These are phyloP conservation scores for Poeciliopsis presidionis DNA, from an alignment of 2,797 vertebrate species.

Conservation along the genomic window DNA sequence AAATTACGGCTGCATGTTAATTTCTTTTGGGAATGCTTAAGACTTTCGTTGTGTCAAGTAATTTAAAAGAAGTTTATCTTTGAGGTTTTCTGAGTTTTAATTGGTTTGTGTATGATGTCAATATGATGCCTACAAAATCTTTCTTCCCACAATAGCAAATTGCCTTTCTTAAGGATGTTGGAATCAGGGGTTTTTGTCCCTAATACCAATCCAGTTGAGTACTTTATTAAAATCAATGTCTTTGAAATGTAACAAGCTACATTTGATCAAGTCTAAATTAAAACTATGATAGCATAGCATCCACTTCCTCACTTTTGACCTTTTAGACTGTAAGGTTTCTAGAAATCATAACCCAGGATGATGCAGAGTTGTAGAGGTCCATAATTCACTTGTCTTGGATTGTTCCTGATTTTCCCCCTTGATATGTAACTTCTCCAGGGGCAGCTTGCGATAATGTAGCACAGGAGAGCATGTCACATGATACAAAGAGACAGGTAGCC, in stretches of 20 bases:
- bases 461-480: neutral
- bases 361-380: neutral
- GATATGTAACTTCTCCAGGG: neutral
- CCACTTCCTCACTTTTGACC: neutral
- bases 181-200: neutral
- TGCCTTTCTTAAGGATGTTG: neutral
- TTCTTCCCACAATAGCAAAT: conserved; percentile 10
- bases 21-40: conserved; percentile 62
- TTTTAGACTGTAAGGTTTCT: neutral
- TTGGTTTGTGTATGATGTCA: conserved; percentile 59
- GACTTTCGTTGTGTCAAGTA: conserved; percentile 60
- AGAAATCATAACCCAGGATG: neutral
- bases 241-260: neutral
- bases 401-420: neutral
- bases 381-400: neutral
- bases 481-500: neutral
- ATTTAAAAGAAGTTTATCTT: conserved; percentile 60
- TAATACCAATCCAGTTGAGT: neutral
- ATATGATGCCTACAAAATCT: conserved; percentile 29
- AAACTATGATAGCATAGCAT: neutral
- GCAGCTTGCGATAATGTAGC: neutral
- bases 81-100: conserved; percentile 55
- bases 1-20: conserved; percentile 62
- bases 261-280: neutral
- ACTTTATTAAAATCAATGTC: neutral